Conservation (phyloP, 2,888 invertebrate genomes). For the Zaprionus lineosus region DNA sequence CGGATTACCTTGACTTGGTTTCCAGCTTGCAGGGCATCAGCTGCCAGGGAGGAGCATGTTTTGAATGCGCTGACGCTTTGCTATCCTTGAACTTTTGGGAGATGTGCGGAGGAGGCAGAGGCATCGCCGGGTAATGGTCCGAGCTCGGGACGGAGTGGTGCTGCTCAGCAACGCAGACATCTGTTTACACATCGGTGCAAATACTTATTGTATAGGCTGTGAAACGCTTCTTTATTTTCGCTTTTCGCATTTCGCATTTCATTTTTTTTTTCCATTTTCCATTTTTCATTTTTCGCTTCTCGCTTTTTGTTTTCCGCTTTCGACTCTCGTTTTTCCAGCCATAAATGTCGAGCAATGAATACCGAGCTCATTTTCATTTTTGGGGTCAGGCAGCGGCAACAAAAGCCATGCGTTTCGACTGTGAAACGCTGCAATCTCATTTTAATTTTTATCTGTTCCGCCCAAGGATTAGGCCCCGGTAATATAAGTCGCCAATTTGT, state of each 20-base stretch:
- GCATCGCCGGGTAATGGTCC: not conserved
- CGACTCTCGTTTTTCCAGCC: constrained; percentile 39
- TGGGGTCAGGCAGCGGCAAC: constrained; percentile 45
- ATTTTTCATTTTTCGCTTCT: too few species aligned
- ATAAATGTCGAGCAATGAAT: constrained; percentile 43
- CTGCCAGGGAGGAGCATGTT: constrained; percentile 15
- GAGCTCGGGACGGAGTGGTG: constrained; percentile 7
- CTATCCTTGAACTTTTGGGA: constrained; percentile 59
- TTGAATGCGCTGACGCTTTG: constrained; percentile 40
- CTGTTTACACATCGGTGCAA: constrained; percentile 55
- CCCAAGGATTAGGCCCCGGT: constrained; percentile 24
- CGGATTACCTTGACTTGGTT: constrained; percentile 48
- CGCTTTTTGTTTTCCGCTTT: too few species aligned
- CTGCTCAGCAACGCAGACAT: constrained; percentile 33
- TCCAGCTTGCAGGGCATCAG: constrained; percentile 8
- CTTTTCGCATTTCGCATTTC: too few species aligned
- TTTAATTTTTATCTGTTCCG: constrained; percentile 39
- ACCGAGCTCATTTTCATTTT: constrained; percentile 55
- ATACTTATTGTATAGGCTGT: constrained; percentile 38
- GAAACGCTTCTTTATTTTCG: constrained; percentile 30
- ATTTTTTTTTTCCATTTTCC: too few species aligned
- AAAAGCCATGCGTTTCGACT: constrained; percentile 11
- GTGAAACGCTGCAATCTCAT: constrained; percentile 41
- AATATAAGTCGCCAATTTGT: constrained; percentile 50
- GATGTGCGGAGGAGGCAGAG: not conserved